phyloP scores from a whole-genome alignment of 2,888 invertebrate genomes.

The Auanema sp. region DNA sequence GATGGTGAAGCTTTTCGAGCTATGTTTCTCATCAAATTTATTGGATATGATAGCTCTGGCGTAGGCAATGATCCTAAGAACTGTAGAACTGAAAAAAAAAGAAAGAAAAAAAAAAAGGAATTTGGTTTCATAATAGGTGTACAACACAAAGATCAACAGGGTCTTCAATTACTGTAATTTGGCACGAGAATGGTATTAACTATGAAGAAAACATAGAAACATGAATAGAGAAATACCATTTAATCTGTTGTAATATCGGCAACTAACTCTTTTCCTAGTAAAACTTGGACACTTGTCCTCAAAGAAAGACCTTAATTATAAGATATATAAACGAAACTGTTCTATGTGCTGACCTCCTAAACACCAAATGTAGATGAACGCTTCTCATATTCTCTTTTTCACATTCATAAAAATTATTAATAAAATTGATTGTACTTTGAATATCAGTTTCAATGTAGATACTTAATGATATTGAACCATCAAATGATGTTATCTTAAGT shows the following conservation, averaged over 20 bases:
- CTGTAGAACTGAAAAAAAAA: background rate
- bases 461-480: background rate
- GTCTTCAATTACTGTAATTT: background rate
- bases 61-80: background rate
- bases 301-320: background rate
- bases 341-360: background rate
- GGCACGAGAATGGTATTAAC: background rate
- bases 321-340: background rate
- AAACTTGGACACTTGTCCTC: background rate
- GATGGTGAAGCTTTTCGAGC: conserved; percentile 5
- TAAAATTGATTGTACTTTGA: background rate
- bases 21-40: conserved; percentile 8
- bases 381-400: background rate
- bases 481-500: background rate
- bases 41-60: background rate
- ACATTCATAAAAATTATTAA: background rate
- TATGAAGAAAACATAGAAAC: background rate
- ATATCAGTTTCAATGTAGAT: background rate
- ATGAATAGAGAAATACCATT: no score
- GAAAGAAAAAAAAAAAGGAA: no score
- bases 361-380: background rate
- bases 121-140: no score
- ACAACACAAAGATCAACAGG: no score
- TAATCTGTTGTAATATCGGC: no score
- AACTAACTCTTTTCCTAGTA: no score